Evolutionary conservation across 1,140 invertebrate species (phyloP).

Genomic region (Mylabris phalerata): DNA sequence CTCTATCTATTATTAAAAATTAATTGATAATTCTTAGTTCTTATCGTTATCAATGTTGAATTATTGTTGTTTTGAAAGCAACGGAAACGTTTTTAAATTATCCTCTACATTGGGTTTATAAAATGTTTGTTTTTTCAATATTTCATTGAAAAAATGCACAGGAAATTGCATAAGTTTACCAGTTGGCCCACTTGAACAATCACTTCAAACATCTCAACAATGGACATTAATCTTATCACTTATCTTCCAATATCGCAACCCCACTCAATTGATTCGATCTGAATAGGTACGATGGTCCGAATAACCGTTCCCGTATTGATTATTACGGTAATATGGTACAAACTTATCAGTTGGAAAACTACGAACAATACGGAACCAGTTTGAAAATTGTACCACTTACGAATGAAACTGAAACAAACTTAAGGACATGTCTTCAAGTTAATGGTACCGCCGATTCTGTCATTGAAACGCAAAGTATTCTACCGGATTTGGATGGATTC

Average conservation of each 20-base stretch:
- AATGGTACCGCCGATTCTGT: constrained; percentile 62
- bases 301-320: constrained; percentile 78
- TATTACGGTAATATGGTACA: constrained; percentile 92
- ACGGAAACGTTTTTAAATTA: background rate
- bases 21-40: background rate
- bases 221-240: no score
- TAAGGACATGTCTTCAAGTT: constrained; percentile 74
- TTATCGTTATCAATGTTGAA: no score
- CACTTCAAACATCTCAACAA: no score
- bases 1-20: no score
- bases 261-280: background rate
- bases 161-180: background rate
- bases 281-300: constrained; percentile 56
- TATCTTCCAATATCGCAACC: no score
- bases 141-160: background rate
- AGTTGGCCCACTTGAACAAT: constrained; percentile 1
- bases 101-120: no score
- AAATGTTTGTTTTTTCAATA: no score
- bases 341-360: constrained; percentile 67
- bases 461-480: constrained; percentile 66
- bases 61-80: no score
- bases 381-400: constrained; percentile 85
- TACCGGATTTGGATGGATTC: constrained; percentile 78
- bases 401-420: constrained; percentile 63
- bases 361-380: constrained; percentile 60